Percentiles rank a stretch among this genome's conserved stretches.
phyloP scores from a whole-genome alignment of 2,888 invertebrate species.

The Nomada flava region DNA sequence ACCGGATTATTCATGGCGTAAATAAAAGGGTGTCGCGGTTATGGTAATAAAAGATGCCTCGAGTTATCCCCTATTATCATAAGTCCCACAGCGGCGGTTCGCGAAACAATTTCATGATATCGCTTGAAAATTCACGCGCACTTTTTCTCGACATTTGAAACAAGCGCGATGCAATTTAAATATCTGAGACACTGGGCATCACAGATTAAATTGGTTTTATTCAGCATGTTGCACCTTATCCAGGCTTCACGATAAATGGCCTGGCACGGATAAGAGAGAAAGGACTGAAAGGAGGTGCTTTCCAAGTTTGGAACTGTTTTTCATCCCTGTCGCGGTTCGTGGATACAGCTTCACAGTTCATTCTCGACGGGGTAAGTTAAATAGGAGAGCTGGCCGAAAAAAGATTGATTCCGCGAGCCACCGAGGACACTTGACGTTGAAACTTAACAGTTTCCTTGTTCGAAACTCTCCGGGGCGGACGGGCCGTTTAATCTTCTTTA shows the following conservation, averaged over 20 bases:
- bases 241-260: background rate
- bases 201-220: background rate
- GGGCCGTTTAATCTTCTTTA: constrained; percentile 42
- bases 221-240: background rate
- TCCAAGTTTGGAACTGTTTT: constrained; percentile 20
- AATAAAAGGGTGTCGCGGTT: background rate
- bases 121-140: background rate
- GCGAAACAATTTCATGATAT: background rate
- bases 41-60: background rate
- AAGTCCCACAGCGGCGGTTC: background rate
- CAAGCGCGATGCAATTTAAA: background rate
- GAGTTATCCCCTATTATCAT: constrained; percentile 1
- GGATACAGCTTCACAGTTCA: constrained; percentile 1
- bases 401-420: constrained; percentile 38
- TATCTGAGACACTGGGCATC: background rate
- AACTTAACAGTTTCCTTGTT: constrained; percentile 33
- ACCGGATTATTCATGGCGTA: background rate
- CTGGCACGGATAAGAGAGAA: no score
- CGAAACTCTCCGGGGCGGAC: constrained; percentile 10
- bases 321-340: background rate
- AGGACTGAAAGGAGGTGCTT: background rate
- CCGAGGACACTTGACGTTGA: constrained; percentile 14
- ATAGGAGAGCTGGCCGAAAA: constrained; percentile 10
- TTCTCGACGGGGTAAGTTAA: constrained; percentile 34
- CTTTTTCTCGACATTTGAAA: background rate